A percentile compares a stretch with the other conserved stretches of the same genome.
Evolutionary conservation across 1,140 invertebrate species (phyloP).

Genomic region (Nasonia giraulti): DNA sequence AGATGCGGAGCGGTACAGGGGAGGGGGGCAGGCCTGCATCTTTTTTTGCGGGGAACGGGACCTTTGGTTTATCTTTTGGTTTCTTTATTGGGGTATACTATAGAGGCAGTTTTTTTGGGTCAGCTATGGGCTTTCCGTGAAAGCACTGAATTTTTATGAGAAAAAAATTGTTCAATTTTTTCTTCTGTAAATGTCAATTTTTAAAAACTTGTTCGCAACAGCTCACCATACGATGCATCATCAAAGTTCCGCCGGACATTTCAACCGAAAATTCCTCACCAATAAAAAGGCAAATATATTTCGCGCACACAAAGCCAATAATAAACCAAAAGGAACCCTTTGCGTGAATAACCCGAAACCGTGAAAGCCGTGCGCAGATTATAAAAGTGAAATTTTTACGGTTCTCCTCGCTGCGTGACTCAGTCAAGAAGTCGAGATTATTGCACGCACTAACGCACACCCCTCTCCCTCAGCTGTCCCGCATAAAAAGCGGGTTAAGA

Average conservation of each 20-base stretch:
- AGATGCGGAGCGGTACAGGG: background rate
- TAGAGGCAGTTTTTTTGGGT: background rate
- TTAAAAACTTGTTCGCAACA: no score
- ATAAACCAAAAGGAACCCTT: background rate
- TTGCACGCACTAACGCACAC: background rate
- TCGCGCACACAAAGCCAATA: background rate
- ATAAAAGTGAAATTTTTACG: slow-evolving; percentile 37
- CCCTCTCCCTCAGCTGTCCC: background rate
- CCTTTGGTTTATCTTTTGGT: background rate
- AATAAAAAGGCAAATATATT: background rate
- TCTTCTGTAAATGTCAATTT: no score
- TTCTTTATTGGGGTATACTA: background rate
- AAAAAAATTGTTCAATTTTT: no score
- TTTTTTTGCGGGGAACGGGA: background rate
- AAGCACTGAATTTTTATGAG: background rate
- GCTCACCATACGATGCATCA: no score
- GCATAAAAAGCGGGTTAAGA: slow-evolving; percentile 49
- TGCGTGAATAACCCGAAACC: background rate
- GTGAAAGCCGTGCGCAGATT: background rate
- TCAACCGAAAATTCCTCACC: background rate
- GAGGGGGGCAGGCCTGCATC: background rate
- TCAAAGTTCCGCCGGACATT: background rate
- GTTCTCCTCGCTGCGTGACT: background rate
- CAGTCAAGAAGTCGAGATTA: slow-evolving; percentile 31
- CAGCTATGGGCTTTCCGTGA: background rate